Evolutionary conservation across 2,113 vertebrate genomes (phyloP).

Genomic region (Brevimyrus niger): DNA sequence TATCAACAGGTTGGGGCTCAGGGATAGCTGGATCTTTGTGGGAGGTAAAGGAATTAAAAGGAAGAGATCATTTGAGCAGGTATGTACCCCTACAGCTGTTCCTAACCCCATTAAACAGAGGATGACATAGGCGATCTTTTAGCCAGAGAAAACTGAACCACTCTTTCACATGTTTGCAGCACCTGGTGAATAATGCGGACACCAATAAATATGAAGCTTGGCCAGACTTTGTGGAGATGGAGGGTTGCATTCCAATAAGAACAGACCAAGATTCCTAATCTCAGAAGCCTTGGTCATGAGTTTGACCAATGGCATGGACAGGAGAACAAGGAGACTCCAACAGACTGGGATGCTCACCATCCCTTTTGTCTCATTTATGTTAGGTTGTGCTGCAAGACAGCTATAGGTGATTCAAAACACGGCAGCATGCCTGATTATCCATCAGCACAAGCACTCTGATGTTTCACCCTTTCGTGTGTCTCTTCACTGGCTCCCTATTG

Average conservation of each 20-base stretch:
- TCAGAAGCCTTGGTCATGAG: not conserved
- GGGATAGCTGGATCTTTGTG: constrained; percentile 97
- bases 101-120: not conserved
- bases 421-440: no score
- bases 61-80: constrained; percentile 97
- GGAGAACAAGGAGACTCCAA: not conserved
- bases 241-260: constrained; percentile 88
- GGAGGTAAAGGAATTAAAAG: constrained; percentile 97
- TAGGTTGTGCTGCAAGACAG: not conserved
- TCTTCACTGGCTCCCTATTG: not conserved
- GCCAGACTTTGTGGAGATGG: constrained; percentile 97
- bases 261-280: constrained; percentile 34
- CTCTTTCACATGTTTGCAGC: constrained; percentile 54
- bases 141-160: not conserved
- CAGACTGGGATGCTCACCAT: not conserved
- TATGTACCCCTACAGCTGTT: constrained; percentile 36
- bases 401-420: not conserved
- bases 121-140: not conserved
- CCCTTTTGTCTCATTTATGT: not conserved
- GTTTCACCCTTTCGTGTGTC: not conserved
- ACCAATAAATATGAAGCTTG: constrained; percentile 97
- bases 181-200: constrained; percentile 89
- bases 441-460: no score
- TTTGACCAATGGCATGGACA: not conserved
- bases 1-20: constrained; percentile 70